Conservation (phyloP, 2,113 vertebrate genomes). For the Panthera leo region DNA sequence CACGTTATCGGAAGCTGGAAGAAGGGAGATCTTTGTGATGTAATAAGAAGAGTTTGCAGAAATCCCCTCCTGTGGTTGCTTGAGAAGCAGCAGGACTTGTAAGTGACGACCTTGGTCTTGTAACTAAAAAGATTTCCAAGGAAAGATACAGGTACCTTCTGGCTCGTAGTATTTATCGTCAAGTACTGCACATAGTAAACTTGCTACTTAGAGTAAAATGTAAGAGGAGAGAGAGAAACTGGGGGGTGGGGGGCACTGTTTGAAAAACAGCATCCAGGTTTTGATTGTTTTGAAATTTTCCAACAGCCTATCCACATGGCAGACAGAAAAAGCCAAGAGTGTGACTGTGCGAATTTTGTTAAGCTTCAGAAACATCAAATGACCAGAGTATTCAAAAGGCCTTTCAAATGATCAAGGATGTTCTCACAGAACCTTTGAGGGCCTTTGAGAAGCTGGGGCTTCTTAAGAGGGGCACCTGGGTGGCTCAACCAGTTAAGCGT, state of each 20-base stretch:
- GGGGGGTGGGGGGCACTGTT: not conserved
- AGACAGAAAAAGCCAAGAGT: not conserved
- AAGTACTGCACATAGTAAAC: not conserved
- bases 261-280: not conserved
- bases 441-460: not conserved
- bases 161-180: not conserved
- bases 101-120: not conserved
- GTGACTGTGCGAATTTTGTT: not conserved
- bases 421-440: not conserved
- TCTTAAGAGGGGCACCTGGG: no score
- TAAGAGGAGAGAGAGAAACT: not conserved
- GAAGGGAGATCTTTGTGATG: not conserved
- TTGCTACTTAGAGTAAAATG: not conserved
- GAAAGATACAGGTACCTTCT: not conserved
- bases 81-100: not conserved
- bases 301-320: not conserved
- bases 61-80: not conserved
- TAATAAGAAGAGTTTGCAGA: not conserved
- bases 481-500: no score
- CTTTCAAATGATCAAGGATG: not conserved
- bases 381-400: not conserved
- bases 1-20: not conserved
- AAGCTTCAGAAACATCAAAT: not conserved
- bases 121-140: not conserved
- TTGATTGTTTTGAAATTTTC: not conserved